Conservation (phyloP, 1,140 invertebrate genomes). For the Xylocopa sonorina region DNA sequence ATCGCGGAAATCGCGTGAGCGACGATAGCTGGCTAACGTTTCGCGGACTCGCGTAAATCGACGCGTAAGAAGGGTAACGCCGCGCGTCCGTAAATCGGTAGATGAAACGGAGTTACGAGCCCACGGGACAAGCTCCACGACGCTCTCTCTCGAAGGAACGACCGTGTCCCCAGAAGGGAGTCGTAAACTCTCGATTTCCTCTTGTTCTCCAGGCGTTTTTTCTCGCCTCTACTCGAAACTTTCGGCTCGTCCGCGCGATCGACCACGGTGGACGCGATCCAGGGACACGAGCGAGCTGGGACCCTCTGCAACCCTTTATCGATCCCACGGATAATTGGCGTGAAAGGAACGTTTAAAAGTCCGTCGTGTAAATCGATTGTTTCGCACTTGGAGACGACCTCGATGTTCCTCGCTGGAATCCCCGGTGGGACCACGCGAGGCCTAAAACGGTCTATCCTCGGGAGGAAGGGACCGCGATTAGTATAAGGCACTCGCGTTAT, state of each 20-base stretch:
- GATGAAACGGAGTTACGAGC: slow-evolving; percentile 61
- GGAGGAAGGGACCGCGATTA: slow-evolving; percentile 66
- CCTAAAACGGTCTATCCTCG: slow-evolving; percentile 66
- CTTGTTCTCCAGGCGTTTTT: not conserved
- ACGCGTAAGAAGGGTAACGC: slow-evolving; percentile 59
- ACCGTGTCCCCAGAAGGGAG: not conserved
- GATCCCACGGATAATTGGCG: slow-evolving; percentile 25
- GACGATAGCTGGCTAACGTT: too few species aligned
- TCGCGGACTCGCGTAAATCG: too few species aligned
- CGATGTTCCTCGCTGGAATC: slow-evolving; percentile 34
- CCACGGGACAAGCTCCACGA: slow-evolving; percentile 2
- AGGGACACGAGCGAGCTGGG: not conserved
- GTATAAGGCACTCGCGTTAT: slow-evolving; percentile 72
- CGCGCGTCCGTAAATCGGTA: slow-evolving; percentile 56
- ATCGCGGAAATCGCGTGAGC: slow-evolving; percentile 58
- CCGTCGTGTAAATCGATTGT: slow-evolving; percentile 40
- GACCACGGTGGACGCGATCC: not conserved
- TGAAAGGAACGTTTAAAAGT: slow-evolving; percentile 14
- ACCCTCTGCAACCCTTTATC: not conserved
- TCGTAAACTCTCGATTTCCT: not conserved
- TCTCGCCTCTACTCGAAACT: too few species aligned
- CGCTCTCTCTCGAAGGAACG: not conserved
- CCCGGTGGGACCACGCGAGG: slow-evolving; percentile 18
- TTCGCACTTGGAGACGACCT: slow-evolving; percentile 18
- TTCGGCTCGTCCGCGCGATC: too few species aligned